Base-by-base conservation (phyloP, 2,797 vertebrate genomes). In the Furcifer pardalis region DNA sequence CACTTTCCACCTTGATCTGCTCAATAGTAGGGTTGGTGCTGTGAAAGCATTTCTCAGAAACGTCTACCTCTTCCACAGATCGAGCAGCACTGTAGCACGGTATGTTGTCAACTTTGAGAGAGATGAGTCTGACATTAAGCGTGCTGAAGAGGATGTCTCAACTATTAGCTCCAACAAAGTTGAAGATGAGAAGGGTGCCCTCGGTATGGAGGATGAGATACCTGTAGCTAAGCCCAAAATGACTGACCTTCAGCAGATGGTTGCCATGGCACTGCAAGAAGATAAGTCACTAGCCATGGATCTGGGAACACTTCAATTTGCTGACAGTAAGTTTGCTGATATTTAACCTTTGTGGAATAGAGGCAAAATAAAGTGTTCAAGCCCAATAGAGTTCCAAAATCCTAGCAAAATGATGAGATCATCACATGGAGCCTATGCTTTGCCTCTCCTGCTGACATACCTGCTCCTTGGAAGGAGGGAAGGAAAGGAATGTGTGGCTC, bases 101-200 rank as follows among this genome's bases (percentile, higher is more conserved):
- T 98, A 97, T 42, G 94, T 93, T 21, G 96, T 97, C 6, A 80
- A 96, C 91, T 99, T 98, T 91, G 97, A 97, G 89, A 95, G 87
- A 83, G 94, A 93, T 1, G 81, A 63, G 40, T 79, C 90, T 72
- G 94, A 94, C 86, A 42, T 81, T 84, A 95, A 79, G 87, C 87
- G 88, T 89, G 91, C 92, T 1, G 93, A 86, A 8, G 88, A 92
- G 74, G 91, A 93, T 79, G 88, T 94, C 74, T 88, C 94, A 62
- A 93, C 95, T 60, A 95, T 95, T 37, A 96, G 97, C 73, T 97
- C 96, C 0, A 95, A 97, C 35, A 94, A 96, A 89, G 91, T 94
- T 65, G 95, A 92, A 93, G 92, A 92, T 0, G 96, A 96, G 90
- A 93, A 92, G 40, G 74, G 86, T 65, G 90, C 92, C 6, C 71